Conservation (phyloP, 2,797 vertebrate genomes). For the Anolis apletophallus region DNA sequence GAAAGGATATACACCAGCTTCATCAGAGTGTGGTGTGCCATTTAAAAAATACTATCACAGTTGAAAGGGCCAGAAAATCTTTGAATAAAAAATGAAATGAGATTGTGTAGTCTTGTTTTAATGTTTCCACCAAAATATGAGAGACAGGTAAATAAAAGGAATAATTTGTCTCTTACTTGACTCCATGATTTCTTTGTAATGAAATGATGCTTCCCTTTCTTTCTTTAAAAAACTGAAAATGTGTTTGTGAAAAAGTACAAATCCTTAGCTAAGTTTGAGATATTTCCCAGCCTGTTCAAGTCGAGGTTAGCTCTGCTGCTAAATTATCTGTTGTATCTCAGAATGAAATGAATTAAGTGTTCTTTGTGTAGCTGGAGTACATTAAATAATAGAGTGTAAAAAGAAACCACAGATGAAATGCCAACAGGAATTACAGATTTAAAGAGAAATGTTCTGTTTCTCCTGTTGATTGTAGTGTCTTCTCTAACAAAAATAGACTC, state of each 20-base stretch:
- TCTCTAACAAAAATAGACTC: not conserved
- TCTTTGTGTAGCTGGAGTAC: not conserved
- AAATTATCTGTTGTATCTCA: conserved; percentile 20
- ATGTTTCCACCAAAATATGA: not conserved
- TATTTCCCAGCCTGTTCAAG: conserved; percentile 13
- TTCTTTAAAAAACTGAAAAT: too few relatives aligned
- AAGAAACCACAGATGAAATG: conserved; percentile 27
- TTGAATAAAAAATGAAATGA: not conserved
- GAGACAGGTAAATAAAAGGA: not conserved
- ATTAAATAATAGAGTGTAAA: conserved; percentile 8
- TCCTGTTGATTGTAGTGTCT: not conserved
- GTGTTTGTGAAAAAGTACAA: not conserved
- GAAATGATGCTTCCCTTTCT: not conserved
- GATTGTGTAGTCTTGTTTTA: not conserved
- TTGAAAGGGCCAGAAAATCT: not conserved
- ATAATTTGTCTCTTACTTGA: not conserved
- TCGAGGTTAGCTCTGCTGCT: not conserved
- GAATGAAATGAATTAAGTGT: conserved; percentile 5
- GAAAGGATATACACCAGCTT: not conserved
- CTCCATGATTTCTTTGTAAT: not conserved
- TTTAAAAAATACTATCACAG: not conserved
- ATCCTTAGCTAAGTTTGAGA: not conserved
- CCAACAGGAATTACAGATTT: not conserved
- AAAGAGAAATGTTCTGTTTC: not conserved
- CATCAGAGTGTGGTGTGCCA: not conserved